Conservation (phyloP, 1,140 invertebrate genomes). For the Zaprionus tsacasi region DNA sequence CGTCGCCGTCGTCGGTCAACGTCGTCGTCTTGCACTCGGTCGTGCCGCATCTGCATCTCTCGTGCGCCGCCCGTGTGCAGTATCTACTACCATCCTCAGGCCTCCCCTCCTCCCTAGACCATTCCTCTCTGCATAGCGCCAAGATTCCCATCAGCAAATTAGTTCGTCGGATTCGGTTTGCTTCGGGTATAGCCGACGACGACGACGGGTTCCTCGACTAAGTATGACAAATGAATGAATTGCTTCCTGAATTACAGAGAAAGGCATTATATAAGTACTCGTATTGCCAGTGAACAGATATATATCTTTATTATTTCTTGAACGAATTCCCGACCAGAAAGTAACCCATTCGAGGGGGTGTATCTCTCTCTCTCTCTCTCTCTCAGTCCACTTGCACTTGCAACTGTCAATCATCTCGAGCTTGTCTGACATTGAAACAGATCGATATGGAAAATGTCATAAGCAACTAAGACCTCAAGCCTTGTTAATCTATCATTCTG, state of each 20-base stretch:
- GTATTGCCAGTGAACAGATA: conserved; percentile 32
- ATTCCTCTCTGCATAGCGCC: not conserved
- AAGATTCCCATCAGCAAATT: conserved; percentile 17
- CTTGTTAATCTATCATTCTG: not conserved
- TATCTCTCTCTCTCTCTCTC: not conserved
- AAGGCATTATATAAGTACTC: conserved; percentile 60
- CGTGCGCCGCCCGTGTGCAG: conserved; percentile 39
- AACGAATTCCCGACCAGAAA: conserved; percentile 14
- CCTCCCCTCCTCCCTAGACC: not conserved
- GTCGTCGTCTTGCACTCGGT: conserved; percentile 29
- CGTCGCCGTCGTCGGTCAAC: conserved; percentile 17
- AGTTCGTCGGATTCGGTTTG: not conserved
- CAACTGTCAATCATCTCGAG: conserved; percentile 51
- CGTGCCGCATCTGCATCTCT: conserved; percentile 45
- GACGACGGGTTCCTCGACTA: conserved; percentile 39
- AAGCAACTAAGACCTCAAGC: not conserved
- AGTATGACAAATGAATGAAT: conserved; percentile 78
- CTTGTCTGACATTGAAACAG: conserved; percentile 29
- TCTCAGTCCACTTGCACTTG: conserved; percentile 39
- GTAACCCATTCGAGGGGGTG: conserved; percentile 20
- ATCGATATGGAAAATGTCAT: conserved; percentile 3
- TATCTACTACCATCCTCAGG: not conserved
- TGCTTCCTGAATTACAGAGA: conserved; percentile 72
- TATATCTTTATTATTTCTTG: conserved; percentile 18
- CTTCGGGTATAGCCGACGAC: conserved; percentile 45